phyloP scores from a whole-genome alignment of 2,797 vertebrate species.

The Oreochromis mossambicus region DNA sequence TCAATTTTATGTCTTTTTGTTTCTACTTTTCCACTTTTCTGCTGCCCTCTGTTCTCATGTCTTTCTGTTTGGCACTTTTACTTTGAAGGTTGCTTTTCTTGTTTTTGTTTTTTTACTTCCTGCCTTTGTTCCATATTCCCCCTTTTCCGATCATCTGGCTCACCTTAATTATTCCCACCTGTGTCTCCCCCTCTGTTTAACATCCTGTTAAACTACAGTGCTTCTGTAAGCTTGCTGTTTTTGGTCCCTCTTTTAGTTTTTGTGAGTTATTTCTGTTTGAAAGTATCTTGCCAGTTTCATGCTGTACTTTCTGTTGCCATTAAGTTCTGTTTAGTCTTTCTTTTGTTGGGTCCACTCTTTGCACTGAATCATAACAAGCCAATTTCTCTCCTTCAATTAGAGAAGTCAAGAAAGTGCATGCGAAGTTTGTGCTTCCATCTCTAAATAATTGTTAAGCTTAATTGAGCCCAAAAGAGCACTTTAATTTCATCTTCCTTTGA shows the following conservation, averaged over 20 bases:
- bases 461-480: not conserved
- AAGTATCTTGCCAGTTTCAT: not conserved
- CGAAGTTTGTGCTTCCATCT: not conserved
- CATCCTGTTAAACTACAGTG: fast-evolving
- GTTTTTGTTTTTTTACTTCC: not conserved
- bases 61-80: not conserved
- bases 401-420: not conserved
- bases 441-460: not conserved
- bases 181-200: not conserved
- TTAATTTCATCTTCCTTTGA: not conserved
- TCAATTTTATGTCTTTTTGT: no score
- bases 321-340: not conserved
- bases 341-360: not conserved
- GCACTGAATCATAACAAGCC: not conserved
- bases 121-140: not conserved
- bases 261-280: not conserved
- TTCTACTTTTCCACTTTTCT: not conserved
- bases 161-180: not conserved
- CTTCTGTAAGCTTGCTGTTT: not conserved
- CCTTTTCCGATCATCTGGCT: not conserved
- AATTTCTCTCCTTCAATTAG: not conserved
- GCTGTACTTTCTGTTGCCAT: not conserved
- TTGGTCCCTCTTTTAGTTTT: not conserved
- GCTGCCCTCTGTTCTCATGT: not conserved
- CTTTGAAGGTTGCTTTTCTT: not conserved